Evolutionary conservation across 2,888 invertebrate genomes (phyloP).

Genomic region (Caprella mutica): DNA sequence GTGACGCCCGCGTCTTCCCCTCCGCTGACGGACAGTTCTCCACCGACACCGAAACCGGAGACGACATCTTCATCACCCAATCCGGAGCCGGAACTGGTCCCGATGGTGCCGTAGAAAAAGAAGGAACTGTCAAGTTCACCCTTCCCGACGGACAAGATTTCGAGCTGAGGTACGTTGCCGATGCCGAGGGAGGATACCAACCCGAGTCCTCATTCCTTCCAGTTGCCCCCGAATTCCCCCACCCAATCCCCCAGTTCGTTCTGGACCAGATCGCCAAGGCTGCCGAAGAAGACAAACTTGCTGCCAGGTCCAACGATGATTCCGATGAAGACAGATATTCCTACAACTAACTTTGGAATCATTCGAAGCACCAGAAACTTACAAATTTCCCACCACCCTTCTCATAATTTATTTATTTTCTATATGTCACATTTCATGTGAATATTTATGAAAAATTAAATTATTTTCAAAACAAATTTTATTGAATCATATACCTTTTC

Average conservation of each 20-base stretch:
- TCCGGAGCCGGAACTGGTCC: constrained; percentile 9
- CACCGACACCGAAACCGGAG: constrained; percentile 17
- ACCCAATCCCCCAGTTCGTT: constrained; percentile 7
- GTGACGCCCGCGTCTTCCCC: constrained; percentile 20
- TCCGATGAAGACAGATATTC: background rate
- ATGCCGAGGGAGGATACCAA: constrained; percentile 6
- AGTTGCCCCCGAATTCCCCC: constrained; percentile 3
- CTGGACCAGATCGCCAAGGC: constrained; percentile 11
- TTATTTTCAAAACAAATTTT: too few relatives aligned
- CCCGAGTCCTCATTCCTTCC: constrained; percentile 5
- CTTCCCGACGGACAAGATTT: constrained; percentile 3
- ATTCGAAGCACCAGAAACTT: too few relatives aligned
- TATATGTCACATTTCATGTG: too few relatives aligned
- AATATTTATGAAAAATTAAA: too few relatives aligned
- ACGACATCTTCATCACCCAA: constrained; percentile 14
- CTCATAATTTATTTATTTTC: too few relatives aligned
- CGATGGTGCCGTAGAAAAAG: constrained; percentile 18
- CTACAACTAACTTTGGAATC: constrained; percentile 8
- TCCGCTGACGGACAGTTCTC: constrained; percentile 9
- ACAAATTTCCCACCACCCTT: too few relatives aligned
- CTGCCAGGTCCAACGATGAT: background rate
- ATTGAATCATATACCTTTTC: too few relatives aligned
- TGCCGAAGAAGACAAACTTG: too few relatives aligned
- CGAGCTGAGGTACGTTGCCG: constrained; percentile 8
- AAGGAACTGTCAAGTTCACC: constrained; percentile 12